Evolutionary conservation across 1,140 invertebrate genomes (phyloP), one percentile per base, ranked within the genome.

Genomic region (Drosophila mojavensis): DNA sequence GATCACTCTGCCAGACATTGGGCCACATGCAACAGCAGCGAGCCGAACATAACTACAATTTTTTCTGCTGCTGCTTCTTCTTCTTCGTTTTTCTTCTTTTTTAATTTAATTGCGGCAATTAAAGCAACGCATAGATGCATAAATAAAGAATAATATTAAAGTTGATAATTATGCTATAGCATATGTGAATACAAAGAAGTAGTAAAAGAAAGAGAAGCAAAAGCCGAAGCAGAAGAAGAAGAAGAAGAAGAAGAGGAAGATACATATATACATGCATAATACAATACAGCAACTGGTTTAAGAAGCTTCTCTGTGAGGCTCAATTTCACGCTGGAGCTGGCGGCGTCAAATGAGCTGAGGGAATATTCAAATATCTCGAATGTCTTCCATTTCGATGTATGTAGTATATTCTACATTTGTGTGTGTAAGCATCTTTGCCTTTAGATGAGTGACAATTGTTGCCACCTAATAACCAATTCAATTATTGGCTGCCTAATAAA

Each of bases 391-490:
- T 30, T 30, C 28, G 3, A 30, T 24, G 20, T 24, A 24, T 3
- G 20, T 2, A 24, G 20, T 24, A 3, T 24, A 24, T 24, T 24
- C 20, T 24, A 24, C 3, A 24, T 24, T 2, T 24, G 20, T 24
- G 20, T 24, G 20, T 24, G 20, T 24, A 6, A 45, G 10, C 11
- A 15, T 41, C 24, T n/a, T n/a, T 9, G 36, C 7, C 6, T 36
- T 10, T 10, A 36, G 33, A 11, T 24, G 10, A 41, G 33, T 43
- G 24, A 39, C 20, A 36, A 53, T 63, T 50, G 53, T 66, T 58
- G 54, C 53, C 43, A 58, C 43, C 64, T 58, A 50, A 58, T 58
- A 50, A 59, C 13, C 64, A 67, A 58, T 67, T 67, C 54, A 58
- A 47, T 67, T 58, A 67, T 26, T 48, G 45, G 30, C 54, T 36